Conservation (phyloP, 35 echinoderm and acorn worm species). For the Heliocidaris erythrogramma region DNA sequence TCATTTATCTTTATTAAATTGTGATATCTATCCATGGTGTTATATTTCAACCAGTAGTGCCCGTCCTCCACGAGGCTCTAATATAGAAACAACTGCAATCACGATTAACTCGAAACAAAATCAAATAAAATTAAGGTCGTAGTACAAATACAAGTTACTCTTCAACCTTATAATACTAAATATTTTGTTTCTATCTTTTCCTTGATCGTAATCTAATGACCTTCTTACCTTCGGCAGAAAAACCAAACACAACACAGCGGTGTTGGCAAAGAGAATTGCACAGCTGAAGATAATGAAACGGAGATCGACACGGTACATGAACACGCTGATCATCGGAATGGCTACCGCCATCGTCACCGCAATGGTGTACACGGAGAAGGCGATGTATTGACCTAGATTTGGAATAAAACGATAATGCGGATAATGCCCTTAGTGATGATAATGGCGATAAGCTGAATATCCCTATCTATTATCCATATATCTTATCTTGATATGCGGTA, state of each 20-base stretch:
- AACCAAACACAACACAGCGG: constrained; percentile 54
- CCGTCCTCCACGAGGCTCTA: not conserved
- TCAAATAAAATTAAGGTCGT: not conserved
- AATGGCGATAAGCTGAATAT: no score
- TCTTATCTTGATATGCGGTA: no score
- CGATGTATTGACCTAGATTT: constrained; percentile 45
- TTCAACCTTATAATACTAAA: not conserved
- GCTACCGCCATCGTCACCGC: constrained; percentile 46
- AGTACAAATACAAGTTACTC: not conserved
- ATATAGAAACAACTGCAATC: not conserved
- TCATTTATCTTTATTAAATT: no score
- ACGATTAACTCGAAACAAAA: not conserved
- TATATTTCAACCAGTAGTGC: not conserved
- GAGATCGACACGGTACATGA: constrained; percentile 28
- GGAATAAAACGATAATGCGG: not conserved
- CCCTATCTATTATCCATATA: no score
- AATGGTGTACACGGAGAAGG: constrained; percentile 49
- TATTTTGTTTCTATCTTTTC: not conserved
- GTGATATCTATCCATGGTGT: no score
- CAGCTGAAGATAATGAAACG: constrained; percentile 49
- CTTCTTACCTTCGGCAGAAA: constrained; percentile 58
- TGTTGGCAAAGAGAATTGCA: constrained; percentile 61
- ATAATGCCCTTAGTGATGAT: no score
- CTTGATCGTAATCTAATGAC: not conserved
- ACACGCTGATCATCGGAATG: constrained; percentile 27